A percentile compares a stretch with the other conserved stretches of the same genome.
phyloP scores from a whole-genome alignment of 2,113 vertebrate genomes.

The Geothlypis trichas region DNA sequence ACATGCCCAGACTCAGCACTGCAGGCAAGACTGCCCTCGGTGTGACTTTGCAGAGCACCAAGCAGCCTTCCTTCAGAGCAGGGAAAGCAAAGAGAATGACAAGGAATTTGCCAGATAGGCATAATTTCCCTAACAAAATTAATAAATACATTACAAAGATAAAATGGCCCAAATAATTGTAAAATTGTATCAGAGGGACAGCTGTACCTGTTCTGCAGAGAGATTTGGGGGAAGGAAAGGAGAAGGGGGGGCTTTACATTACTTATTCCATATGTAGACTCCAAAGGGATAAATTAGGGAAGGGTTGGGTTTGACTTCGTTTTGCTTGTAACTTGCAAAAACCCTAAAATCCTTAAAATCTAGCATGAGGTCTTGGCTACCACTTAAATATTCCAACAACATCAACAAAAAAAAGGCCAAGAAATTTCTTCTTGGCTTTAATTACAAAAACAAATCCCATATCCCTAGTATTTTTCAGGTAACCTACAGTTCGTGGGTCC shows the following conservation, averaged over 20 bases:
- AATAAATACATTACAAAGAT: background rate
- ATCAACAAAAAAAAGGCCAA: background rate
- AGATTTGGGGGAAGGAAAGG: background rate
- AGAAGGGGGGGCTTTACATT: background rate
- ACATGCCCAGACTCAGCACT: background rate
- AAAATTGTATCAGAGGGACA: background rate
- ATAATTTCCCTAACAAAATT: background rate
- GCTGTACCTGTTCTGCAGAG: background rate
- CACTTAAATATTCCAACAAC: background rate
- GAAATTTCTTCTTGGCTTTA: background rate
- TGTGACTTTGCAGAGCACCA: background rate
- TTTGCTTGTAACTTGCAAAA: background rate
- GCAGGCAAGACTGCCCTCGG: background rate
- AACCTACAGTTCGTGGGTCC: constrained; percentile 82
- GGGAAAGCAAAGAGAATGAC: background rate
- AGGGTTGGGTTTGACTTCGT: background rate
- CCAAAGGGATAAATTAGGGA: background rate
- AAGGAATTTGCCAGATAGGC: background rate
- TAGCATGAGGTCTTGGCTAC: background rate
- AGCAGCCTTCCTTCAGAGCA: background rate
- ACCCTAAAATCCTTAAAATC: background rate
- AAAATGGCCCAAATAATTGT: background rate
- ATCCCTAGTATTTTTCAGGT: background rate
- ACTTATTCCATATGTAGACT: background rate
- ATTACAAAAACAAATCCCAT: background rate